phyloP scores from a whole-genome alignment of 2,113 vertebrate species.

The Istiophorus platypterus region DNA sequence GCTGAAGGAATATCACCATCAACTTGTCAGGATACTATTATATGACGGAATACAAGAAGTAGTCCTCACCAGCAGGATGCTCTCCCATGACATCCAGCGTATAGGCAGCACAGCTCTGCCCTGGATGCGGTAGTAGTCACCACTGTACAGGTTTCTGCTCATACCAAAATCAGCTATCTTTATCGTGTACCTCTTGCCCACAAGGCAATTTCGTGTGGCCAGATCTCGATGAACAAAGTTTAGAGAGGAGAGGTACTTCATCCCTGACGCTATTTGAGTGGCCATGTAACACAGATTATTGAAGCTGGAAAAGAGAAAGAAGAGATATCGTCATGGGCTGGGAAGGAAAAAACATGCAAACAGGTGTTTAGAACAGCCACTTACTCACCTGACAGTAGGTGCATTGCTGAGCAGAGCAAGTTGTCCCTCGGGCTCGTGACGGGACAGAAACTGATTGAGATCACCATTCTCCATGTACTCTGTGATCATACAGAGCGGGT shows the following conservation, averaged over 20 bases:
- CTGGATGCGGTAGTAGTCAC: conserved; percentile 99
- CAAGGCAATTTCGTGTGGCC: conserved; percentile 96
- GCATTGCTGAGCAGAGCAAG: conserved; percentile 69
- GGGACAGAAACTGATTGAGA: conserved; percentile 98
- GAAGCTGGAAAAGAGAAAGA: conserved; percentile 82
- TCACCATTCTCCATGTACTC: conserved; percentile 99
- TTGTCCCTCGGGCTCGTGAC: conserved; percentile 87
- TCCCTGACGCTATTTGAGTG: conserved; percentile 96
- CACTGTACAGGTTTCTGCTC: conserved; percentile 98
- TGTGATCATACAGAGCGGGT: conserved; percentile 98
- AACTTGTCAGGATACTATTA: background rate
- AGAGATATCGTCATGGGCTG: background rate
- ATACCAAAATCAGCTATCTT: conserved; percentile 99
- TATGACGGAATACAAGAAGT: background rate
- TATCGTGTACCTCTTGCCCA: conserved; percentile 97
- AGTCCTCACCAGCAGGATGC: conserved; percentile 92
- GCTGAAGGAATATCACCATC: background rate
- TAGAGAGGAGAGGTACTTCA: conserved; percentile 97
- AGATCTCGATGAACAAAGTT: conserved; percentile 98
- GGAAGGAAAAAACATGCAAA: background rate
- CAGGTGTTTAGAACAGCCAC: background rate
- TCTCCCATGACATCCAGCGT: conserved; percentile 99
- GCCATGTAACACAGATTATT: conserved; percentile 92
- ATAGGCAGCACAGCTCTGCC: conserved; percentile 96
- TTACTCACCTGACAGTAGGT: conserved; percentile 88